A percentile compares a stretch with the other conserved stretches of the same genome.
phyloP scores from a whole-genome alignment of 2,113 vertebrate genomes.

The Takifugu bimaculatus region DNA sequence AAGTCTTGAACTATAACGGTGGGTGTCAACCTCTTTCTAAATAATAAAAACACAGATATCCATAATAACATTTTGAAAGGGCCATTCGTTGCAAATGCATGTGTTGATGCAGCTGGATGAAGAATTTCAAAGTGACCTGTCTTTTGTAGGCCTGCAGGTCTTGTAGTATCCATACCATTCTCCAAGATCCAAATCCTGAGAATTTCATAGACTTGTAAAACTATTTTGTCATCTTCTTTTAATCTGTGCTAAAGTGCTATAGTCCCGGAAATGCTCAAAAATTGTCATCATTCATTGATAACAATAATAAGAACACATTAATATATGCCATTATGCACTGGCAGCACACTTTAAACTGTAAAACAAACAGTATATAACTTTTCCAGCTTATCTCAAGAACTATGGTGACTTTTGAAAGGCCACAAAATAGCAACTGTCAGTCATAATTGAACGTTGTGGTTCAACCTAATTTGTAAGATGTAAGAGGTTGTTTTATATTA shows the following conservation, averaged over 20 bases:
- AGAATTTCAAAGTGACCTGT: slow-evolving; percentile 44
- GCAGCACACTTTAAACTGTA: not conserved
- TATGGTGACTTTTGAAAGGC: slow-evolving; percentile 14
- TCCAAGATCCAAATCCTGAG: slow-evolving; percentile 38
- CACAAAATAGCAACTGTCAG: slow-evolving; percentile 38
- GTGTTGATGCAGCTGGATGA: slow-evolving; percentile 67
- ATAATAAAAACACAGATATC: slow-evolving; percentile 21
- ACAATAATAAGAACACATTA: not conserved
- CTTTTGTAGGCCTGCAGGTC: slow-evolving; percentile 41
- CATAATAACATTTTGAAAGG: slow-evolving; percentile 1
- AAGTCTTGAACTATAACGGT: no score
- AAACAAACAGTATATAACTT: not conserved
- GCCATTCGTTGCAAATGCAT: slow-evolving; percentile 3
- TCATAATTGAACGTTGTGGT: slow-evolving; percentile 61
- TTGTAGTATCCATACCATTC: slow-evolving; percentile 30
- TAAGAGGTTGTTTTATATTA: slow-evolving; percentile 37
- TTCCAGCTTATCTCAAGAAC: not conserved
- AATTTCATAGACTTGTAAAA: not conserved
- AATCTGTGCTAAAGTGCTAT: no score
- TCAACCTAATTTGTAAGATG: slow-evolving; percentile 57
- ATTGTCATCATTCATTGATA: no score
- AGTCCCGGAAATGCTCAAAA: no score
- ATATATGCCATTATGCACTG: not conserved
- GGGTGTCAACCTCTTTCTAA: not conserved
- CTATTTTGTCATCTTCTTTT: no score